Conservation (phyloP, 2,797 vertebrate genomes). For the Sebastes ruberrimus region DNA sequence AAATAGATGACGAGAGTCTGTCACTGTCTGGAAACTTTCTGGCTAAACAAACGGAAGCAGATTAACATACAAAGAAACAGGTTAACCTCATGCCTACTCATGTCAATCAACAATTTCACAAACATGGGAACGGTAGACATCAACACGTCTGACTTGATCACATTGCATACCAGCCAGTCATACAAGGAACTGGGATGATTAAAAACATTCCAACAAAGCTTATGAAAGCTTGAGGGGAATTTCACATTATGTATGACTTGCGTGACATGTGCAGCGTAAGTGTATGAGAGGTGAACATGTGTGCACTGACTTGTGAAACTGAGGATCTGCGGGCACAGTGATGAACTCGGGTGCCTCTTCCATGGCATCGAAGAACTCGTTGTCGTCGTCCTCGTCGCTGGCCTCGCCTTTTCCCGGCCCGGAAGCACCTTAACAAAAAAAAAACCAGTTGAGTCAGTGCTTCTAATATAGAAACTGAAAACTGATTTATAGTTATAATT, state of each 20-base stretch:
- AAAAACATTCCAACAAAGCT: fast-evolving
- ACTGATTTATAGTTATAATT: neutral
- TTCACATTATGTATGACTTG: neutral
- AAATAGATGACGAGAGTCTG: conserved; percentile 1
- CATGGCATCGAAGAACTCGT: conserved; percentile 93
- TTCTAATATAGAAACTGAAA: neutral
- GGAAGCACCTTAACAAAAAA: conserved; percentile 54
- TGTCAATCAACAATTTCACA: fast-evolving
- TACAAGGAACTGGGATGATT: neutral
- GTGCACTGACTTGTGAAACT: conserved; percentile 90
- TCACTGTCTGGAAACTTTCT: neutral
- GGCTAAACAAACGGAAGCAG: neutral
- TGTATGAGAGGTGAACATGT: neutral
- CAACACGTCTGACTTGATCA: fast-evolving
- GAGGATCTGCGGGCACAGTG: conserved; percentile 89
- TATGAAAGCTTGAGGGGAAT: fast-evolving
- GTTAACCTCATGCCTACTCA: no score
- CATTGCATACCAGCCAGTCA: fast-evolving
- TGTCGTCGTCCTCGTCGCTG: conserved; percentile 96
- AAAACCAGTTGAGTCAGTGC: neutral
- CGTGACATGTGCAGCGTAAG: neutral
- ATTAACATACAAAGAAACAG: neutral
- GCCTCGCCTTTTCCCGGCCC: conserved; percentile 87
- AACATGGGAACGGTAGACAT: fast-evolving
- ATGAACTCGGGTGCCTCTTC: conserved; percentile 92